Conservation (phyloP, 2,113 vertebrate genomes). For the Equus quagga region DNA sequence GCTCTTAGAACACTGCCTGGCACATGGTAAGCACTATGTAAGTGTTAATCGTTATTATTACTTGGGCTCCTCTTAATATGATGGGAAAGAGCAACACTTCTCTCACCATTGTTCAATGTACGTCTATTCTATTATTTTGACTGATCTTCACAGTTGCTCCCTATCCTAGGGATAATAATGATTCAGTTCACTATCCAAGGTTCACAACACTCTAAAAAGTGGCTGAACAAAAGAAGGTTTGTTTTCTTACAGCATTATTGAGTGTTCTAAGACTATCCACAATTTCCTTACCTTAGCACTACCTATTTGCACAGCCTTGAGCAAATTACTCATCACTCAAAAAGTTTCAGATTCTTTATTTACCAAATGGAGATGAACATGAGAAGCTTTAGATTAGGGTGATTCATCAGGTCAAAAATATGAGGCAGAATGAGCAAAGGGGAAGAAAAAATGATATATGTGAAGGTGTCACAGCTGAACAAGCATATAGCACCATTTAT, state of each 20-base stretch:
- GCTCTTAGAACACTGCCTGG: background rate
- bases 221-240: background rate
- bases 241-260: background rate
- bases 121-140: background rate
- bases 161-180: background rate
- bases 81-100: background rate
- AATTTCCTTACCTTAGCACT: background rate
- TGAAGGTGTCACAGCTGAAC: background rate
- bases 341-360: background rate
- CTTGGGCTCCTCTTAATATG: background rate
- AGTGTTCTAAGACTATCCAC: background rate
- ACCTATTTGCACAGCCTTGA: background rate
- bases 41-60: background rate
- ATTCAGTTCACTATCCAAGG: background rate
- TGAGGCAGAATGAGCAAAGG: background rate
- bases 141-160: background rate
- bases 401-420: background rate
- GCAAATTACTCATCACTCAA: background rate
- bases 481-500: background rate
- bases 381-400: background rate
- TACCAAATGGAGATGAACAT: background rate
- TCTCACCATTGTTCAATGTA: background rate
- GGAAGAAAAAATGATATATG: background rate
- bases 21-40: background rate
- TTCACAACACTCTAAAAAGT: background rate